Percentiles rank a stretch among this genome's conserved stretches.
Evolutionary conservation across 2,888 invertebrate genomes (phyloP).

Genomic region (Chrysopilus asiliformis): DNA sequence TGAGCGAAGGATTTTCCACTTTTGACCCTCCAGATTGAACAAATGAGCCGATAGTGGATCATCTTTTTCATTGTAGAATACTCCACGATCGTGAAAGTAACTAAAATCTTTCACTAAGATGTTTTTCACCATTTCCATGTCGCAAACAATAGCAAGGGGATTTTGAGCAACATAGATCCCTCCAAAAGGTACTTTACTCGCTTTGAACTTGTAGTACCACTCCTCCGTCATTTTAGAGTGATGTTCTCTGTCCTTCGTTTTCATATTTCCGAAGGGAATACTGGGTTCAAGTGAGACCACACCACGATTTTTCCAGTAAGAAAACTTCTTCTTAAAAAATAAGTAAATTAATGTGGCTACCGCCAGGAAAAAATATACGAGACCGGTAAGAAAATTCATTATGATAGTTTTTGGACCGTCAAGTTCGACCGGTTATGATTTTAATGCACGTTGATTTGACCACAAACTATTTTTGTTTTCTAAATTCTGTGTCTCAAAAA

Average conservation of each 20-base stretch:
- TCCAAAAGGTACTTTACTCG: conserved; percentile 24
- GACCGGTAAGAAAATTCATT: no score
- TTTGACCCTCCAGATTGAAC: conserved; percentile 31
- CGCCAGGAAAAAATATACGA: no score
- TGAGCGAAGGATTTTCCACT: conserved; percentile 30
- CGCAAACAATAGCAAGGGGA: conserved; percentile 25
- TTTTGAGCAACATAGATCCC: conserved; percentile 27
- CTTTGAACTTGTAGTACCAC: conserved; percentile 22
- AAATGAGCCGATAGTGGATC: conserved; percentile 35
- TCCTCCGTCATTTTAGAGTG: conserved; percentile 1
- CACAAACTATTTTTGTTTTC: no score
- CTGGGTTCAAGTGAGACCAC: conserved; percentile 13
- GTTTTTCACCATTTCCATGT: conserved; percentile 26
- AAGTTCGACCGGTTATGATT: no score
- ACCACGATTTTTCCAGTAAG: conserved; percentile 14
- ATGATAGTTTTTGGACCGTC: no score
- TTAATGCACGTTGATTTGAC: no score
- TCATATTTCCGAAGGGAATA: conserved; percentile 21
- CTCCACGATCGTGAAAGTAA: conserved; percentile 27
- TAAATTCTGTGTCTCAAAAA: no score
- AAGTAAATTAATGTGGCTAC: background rate
- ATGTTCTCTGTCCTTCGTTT: background rate
- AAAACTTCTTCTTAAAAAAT: conserved; percentile 9
- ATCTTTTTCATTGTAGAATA: conserved; percentile 23
- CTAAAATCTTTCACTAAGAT: conserved; percentile 26